Evolutionary conservation across 2,888 invertebrate genomes (phyloP).

Genomic region (Griposia aprilina): DNA sequence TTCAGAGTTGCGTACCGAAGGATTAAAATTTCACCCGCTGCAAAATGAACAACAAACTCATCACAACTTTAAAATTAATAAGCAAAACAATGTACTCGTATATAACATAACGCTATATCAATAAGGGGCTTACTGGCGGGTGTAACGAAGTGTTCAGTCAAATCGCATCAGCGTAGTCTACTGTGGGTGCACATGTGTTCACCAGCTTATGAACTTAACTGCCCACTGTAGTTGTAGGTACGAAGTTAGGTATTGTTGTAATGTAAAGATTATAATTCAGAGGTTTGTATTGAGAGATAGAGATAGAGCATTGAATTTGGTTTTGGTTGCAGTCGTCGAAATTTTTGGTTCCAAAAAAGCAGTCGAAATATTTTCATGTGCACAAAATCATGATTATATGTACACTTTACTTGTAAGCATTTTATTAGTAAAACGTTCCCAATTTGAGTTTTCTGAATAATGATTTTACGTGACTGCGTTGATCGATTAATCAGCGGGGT

Average conservation of each 20-base stretch:
- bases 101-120: slow-evolving; percentile 66
- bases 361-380: no score
- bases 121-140: slow-evolving; percentile 81
- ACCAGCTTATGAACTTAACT: slow-evolving; percentile 79
- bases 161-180: slow-evolving; percentile 83
- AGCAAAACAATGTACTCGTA: slow-evolving; percentile 54
- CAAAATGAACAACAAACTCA: slow-evolving; percentile 15
- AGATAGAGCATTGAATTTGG: background rate
- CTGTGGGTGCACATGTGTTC: slow-evolving; percentile 81
- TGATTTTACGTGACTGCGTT: background rate
- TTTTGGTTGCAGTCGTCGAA: background rate
- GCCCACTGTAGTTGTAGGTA: slow-evolving; percentile 13
- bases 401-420: background rate
- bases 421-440: background rate
- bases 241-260: slow-evolving; percentile 4
- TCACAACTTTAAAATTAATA: slow-evolving; percentile 46
- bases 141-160: slow-evolving; percentile 83
- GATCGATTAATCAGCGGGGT: background rate
- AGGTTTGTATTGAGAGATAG: background rate
- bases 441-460: background rate
- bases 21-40: background rate
- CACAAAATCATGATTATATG: background rate
- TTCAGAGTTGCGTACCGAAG: background rate
- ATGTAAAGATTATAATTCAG: slow-evolving; percentile 3
- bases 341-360: background rate